Evolutionary conservation across 2,797 vertebrate genomes (phyloP).

Genomic region (Anguilla marmorata): DNA sequence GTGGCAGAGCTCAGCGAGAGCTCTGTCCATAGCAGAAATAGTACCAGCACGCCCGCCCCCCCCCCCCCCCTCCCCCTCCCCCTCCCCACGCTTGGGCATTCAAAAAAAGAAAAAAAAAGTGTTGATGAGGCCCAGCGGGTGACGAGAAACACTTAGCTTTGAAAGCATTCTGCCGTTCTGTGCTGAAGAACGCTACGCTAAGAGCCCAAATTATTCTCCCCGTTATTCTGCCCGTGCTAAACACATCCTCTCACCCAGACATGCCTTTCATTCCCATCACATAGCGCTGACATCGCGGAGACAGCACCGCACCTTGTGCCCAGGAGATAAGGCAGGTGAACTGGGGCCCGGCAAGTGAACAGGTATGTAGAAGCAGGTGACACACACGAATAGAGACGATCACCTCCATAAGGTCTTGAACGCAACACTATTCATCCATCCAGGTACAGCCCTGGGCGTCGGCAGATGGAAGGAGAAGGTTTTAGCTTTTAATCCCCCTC

Average conservation of each 20-base stretch:
- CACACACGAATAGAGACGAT: neutral
- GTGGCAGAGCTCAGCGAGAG: neutral
- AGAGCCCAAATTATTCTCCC: neutral
- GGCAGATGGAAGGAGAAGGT: neutral
- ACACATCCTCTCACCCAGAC: neutral
- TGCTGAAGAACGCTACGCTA: neutral
- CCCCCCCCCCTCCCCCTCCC: neutral
- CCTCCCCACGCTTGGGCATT: neutral
- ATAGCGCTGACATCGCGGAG: neutral
- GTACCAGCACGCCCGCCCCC: neutral
- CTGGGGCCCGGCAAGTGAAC: neutral
- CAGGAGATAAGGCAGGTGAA: neutral
- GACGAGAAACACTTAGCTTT: neutral
- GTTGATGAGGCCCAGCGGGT: constrained; percentile 3
- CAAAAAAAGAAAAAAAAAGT: neutral
- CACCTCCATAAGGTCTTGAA: neutral
- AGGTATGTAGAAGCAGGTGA: neutral
- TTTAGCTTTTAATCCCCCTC: neutral
- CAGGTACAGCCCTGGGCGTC: neutral
- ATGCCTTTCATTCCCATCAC: neutral
- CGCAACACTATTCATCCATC: neutral
- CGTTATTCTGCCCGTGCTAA: neutral
- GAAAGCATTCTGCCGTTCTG: constrained; percentile 9
- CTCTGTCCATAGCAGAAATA: neutral
- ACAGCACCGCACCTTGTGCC: neutral